Evolutionary conservation across 2,888 invertebrate genomes (phyloP), one percentile per base, ranked within the genome.

Genomic region (Stenolophus ochropezus): DNA sequence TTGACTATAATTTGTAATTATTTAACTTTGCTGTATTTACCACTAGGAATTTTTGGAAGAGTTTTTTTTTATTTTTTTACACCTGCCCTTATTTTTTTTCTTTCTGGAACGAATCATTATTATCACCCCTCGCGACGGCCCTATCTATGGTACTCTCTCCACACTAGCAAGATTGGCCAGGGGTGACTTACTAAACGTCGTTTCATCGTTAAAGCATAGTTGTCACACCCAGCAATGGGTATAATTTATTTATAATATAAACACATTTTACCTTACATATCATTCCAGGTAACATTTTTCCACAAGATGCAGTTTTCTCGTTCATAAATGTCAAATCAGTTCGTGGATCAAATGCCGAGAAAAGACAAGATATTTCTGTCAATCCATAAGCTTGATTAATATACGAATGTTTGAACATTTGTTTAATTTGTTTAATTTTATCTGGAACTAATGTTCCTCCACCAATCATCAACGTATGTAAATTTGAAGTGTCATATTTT

Each of bases 81-180:
- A 6, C 85, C 85, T n/a, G 76, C 85, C 42, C 85, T 18, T 51
- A 85, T 82, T 71, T 75, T 81, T 74, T 85, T 84, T 4, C 84
- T 53, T 58, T 85, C 85, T 18, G 74, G 23, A 47, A 83, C 20
- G 3, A 42, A n/a, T n/a, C 2, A 61, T 21, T 11, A 56, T 1
- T 56, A 0, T 2, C n/a, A n/a, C n/a, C n/a, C n/a, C n/a, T n/a
- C n/a, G n/a, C n/a, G n/a, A n/a, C n/a, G n/a, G n/a, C n/a, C n/a
- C n/a, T n/a, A n/a, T n/a, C n/a, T n/a, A n/a, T n/a, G n/a, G n/a
- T n/a, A n/a, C n/a, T n/a, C n/a, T n/a, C n/a, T n/a, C n/a, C n/a
- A n/a, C n/a, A n/a, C n/a, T n/a, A n/a, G n/a, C n/a, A n/a, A n/a
- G n/a, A n/a, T n/a, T n/a, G n/a, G n/a, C n/a, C n/a, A n/a, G n/a